phyloP scores from a whole-genome alignment of 2,113 vertebrate genomes.

The Mobula birostris region DNA sequence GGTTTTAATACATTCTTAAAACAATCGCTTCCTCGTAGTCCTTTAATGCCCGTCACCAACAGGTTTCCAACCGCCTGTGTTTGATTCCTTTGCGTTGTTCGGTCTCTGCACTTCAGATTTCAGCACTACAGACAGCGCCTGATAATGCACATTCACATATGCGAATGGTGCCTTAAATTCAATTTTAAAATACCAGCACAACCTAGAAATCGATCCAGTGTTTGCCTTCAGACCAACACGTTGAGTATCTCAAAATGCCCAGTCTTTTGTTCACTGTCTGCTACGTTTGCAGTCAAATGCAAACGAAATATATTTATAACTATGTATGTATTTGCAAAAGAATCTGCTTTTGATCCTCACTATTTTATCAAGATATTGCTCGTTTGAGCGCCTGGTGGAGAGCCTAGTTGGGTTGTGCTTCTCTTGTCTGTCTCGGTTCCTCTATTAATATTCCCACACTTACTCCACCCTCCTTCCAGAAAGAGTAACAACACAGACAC shows the following conservation, averaged over 20 bases:
- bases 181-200: neutral
- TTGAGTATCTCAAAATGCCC: neutral
- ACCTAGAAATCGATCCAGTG: neutral
- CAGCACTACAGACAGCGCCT: constrained; percentile 25
- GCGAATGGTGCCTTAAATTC: neutral
- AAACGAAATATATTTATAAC: neutral
- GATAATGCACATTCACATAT: too few relatives aligned
- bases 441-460: constrained; percentile 28
- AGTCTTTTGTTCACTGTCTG: neutral
- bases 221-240: neutral
- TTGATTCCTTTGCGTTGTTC: neutral
- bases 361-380: neutral
- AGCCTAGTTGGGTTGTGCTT: neutral
- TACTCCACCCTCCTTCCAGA: constrained; percentile 15
- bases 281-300: neutral
- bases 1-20: neutral
- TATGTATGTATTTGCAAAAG: neutral
- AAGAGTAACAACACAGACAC: constrained; percentile 4
- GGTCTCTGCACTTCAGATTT: neutral
- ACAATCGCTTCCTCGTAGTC: too few relatives aligned
- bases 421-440: neutral
- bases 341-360: neutral
- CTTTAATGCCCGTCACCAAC: neutral
- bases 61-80: neutral
- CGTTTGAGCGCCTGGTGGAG: neutral